Evolutionary conservation across 2,113 vertebrate genomes (phyloP), one percentile per base, ranked within the genome.

Genomic region (Potamarius usumacintae): DNA sequence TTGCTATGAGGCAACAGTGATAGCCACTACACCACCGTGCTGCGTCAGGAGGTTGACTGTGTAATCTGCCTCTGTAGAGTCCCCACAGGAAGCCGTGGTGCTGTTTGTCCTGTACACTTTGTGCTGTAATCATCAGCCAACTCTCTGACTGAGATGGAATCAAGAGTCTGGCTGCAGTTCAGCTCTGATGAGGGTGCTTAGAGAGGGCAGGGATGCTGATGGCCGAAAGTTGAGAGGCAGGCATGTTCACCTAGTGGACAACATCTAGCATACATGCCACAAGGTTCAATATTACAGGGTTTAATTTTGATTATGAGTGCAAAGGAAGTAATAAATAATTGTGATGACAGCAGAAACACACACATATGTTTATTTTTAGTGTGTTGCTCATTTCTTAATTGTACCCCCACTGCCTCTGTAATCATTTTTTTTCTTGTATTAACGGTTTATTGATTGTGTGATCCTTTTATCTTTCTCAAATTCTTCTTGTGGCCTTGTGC

Each of bases 101-200:
- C 78, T 88, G 87, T 90, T 90, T 89, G 88, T 63, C 77, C 62
- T 88, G 89, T 80, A 87, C 89, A 76, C 50, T 72, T 71, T 80
- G 62, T 42, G 34, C 87, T 86, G 77, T 82, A 82, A 86, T 87
- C 71, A 77, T 77, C 50, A 50, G 53, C 58, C 76, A 55, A 53
- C 82, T 55, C 48, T 87, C 69, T 88, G 34, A 71, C 62, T 79
- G 69, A 85, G 78, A 90, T 90, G 88, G 87, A 89, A 90, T 89
- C 87, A 83, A 90, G 88, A 79, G 82, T 84, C 76, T 67, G 69
- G 79, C 81, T 90, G 71, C 83, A 87, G 53, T 85, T 85, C 78
- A 85, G 67, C 7, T 27, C 22, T 82, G 83, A 83, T 22, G 27
- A 90, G 83, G 72, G 69, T 4, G 78, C 87, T 34, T 14, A 80